Evolutionary conservation across 2,888 invertebrate species (phyloP), one percentile per base, ranked within the genome.

Genomic region (Girardia tigrina): DNA sequence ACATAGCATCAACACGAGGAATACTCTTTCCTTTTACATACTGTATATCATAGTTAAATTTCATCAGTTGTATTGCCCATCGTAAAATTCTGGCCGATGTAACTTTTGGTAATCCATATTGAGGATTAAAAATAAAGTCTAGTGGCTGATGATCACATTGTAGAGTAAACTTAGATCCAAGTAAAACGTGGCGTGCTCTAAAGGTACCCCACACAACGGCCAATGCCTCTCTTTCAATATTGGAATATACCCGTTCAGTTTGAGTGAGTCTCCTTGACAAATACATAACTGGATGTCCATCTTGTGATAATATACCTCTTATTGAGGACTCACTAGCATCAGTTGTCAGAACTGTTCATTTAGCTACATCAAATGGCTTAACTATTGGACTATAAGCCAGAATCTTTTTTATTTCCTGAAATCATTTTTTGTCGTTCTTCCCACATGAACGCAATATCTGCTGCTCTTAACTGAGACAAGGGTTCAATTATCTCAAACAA

Each of bases 1-100:
- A 75, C 28, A 75, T 28, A 16, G 75, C 75, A 75, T 75, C 75
- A 28, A 75, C 76, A 75, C 75, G 76, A 74, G 75, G 76, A 1
- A 76, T 27, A 75, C n/a, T 20, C 8, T 28, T 70, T 26, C 74
- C 74, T 28, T 20, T 74, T 26, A 74, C 28, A 28, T 74, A 74
- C 74, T 75, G 26, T 2, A 73, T 74, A 28, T 74, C 74, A 14
- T 74, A 74, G 26, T 74, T 75, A 73, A 74, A 74, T 14, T 73
- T 23, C 71, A 29, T 20, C 26, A 75, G 74, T 14, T 74, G 42
- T 20, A 73, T 20, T 20, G 73, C 73, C 73, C 73, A 73, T 71
- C 73, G 73, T 4, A 70, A n/a, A 1, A 73, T 20, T 70, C 73
- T 20, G 4, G 73, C 73, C n/a, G 42, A 71, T 23, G 73, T 72